These are phyloP conservation scores for Umimayanthus kanabou DNA, from an alignment of 92 coral and sea anemone genomes.

Conservation along the genomic window DNA sequence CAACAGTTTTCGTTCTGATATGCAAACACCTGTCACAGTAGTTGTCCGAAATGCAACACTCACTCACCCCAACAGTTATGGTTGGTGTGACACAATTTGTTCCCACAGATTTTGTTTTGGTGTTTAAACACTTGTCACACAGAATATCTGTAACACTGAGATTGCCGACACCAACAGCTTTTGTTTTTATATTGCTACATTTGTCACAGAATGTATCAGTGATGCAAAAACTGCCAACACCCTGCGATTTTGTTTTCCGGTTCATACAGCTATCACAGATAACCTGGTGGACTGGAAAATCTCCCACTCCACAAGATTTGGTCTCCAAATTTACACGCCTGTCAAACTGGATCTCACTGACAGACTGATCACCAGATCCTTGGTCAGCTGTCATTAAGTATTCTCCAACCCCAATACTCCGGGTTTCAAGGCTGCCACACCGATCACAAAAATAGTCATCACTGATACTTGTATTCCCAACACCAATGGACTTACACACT, in stretches of 20 bases:
- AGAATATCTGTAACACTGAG: slow-evolving; percentile 64
- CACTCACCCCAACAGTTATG: slow-evolving; percentile 67
- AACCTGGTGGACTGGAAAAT: slow-evolving; percentile 44
- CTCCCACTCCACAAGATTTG: slow-evolving; percentile 51
- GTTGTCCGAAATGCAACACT: slow-evolving; percentile 83
- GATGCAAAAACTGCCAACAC: slow-evolving; percentile 69
- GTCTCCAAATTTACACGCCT: slow-evolving; percentile 38
- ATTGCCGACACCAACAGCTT: slow-evolving; percentile 77
- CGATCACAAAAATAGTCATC: slow-evolving; percentile 69
- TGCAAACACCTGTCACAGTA: slow-evolving; percentile 74
- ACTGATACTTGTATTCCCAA: slow-evolving; percentile 61
- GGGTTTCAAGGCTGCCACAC: slow-evolving; percentile 62
- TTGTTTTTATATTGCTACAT: slow-evolving; percentile 58
- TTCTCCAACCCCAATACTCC: slow-evolving; percentile 73
- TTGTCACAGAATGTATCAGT: slow-evolving; percentile 71
- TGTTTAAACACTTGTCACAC: slow-evolving; percentile 75
- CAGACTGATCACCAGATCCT: slow-evolving; percentile 29
- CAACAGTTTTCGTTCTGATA: slow-evolving; percentile 67
- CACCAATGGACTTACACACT: slow-evolving; percentile 69
- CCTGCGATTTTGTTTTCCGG: slow-evolving; percentile 43
- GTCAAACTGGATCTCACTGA: slow-evolving; percentile 19
- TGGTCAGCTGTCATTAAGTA: slow-evolving; percentile 31
- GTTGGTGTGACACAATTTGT: slow-evolving; percentile 48
- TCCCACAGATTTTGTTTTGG: slow-evolving; percentile 78
- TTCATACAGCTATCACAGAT: slow-evolving; percentile 45